Percentiles rank a stretch among this genome's conserved stretches.
Evolutionary conservation across 2,113 vertebrate genomes (phyloP).

Genomic region (Microcebus murinus): DNA sequence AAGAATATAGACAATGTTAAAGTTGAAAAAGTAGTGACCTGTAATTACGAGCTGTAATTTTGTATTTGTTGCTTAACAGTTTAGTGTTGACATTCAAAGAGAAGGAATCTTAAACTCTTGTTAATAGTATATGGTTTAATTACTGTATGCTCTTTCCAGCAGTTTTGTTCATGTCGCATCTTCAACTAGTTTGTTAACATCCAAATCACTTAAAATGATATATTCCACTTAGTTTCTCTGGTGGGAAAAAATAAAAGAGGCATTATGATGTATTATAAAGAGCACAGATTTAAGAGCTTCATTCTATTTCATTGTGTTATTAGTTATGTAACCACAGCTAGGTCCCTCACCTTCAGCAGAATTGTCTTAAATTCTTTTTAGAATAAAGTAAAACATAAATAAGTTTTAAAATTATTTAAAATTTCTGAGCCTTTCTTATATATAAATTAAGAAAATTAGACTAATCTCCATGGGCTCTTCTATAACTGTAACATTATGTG

Average conservation of each 20-base stretch:
- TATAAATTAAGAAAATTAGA: background rate
- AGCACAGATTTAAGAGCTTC: background rate
- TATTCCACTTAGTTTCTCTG: background rate
- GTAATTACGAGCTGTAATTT: background rate
- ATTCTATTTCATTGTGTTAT: background rate
- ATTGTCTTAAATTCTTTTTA: slow-evolving; percentile 20
- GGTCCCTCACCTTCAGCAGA: background rate
- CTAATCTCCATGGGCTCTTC: background rate
- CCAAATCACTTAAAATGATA: slow-evolving; percentile 5
- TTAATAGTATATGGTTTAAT: background rate
- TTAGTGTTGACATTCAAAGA: slow-evolving; percentile 23
- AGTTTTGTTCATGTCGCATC: background rate
- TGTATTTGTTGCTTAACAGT: background rate
- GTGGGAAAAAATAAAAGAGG: background rate
- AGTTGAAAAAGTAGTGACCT: background rate
- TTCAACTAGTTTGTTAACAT: background rate
- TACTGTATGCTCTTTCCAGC: background rate
- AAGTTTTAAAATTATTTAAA: slow-evolving; percentile 24
- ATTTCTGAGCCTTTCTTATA: background rate
- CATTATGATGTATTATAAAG: background rate
- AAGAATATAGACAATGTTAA: background rate
- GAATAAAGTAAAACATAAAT: background rate
- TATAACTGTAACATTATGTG: background rate
- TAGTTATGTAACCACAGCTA: background rate
- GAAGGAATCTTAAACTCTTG: no score